Conservation (phyloP, 2,113 vertebrate species). For the Ornithorhynchus anatinus region DNA sequence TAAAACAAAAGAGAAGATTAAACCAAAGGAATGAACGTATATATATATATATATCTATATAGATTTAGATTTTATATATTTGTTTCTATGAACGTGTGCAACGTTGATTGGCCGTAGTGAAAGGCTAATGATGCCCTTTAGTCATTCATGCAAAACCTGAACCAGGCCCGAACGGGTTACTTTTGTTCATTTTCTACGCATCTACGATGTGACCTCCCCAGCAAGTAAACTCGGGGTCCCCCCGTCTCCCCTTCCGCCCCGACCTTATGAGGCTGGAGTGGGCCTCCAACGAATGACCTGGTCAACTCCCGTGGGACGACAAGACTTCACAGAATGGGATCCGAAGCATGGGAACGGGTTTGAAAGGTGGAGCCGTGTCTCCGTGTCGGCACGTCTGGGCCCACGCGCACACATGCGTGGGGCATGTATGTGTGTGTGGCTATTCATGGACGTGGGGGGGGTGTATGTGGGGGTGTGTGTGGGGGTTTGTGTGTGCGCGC, state of each 20-base stretch:
- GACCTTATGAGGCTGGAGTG: conserved; percentile 40
- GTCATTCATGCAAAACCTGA: conserved; percentile 79
- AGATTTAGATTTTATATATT: conserved; percentile 66
- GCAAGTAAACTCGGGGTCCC: conserved; percentile 60
- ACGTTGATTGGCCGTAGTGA: conserved; percentile 72
- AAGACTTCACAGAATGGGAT: conserved; percentile 77
- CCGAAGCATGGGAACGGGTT: conserved; percentile 64
- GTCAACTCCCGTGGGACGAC: conserved; percentile 69
- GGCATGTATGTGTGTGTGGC: neutral
- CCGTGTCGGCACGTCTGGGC: conserved; percentile 26
- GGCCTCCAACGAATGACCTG: conserved; percentile 44
- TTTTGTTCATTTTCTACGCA: conserved; percentile 73
- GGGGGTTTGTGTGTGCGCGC: conserved; percentile 19
- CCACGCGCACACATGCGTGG: neutral
- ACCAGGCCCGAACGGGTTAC: conserved; percentile 72
- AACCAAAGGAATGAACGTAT: conserved; percentile 68
- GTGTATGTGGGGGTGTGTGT: neutral
- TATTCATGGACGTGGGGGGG: neutral
- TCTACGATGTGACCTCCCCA: conserved; percentile 73
- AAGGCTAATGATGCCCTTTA: conserved; percentile 70
- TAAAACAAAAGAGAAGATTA: conserved; percentile 66
- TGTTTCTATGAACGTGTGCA: conserved; percentile 70
- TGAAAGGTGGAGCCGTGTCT: conserved; percentile 57
- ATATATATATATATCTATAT: too few species aligned
- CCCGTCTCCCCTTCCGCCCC: conserved; percentile 35